These are phyloP conservation scores for Sander vitreus DNA, from an alignment of 2,113 vertebrate species.

Conservation along the genomic window DNA sequence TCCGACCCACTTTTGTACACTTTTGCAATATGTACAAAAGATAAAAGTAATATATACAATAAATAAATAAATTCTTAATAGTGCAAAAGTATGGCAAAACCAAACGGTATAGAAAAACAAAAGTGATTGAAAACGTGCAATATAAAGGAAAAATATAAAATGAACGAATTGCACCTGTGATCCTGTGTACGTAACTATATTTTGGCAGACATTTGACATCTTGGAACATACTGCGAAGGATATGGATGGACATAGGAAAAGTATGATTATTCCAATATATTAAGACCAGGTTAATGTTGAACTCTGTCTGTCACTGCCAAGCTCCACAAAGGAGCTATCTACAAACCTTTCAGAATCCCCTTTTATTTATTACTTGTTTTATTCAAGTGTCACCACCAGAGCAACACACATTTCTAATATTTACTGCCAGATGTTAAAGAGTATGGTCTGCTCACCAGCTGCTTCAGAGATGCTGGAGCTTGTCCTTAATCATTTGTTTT, in stretches of 20 bases:
- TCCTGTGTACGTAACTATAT: neutral
- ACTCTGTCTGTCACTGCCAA: neutral
- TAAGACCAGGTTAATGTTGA: neutral
- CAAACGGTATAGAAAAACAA: no score
- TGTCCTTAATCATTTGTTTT: neutral
- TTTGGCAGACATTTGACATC: neutral
- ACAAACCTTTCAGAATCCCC: neutral
- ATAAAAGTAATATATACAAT: no score
- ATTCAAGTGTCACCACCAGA: neutral
- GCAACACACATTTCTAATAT: neutral
- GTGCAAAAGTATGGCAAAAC: no score
- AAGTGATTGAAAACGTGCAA: no score
- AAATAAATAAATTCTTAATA: no score
- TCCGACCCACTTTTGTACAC: no score
- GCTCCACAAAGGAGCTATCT: neutral
- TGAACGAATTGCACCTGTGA: no score
- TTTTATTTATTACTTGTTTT: no score
- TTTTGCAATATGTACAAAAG: no score
- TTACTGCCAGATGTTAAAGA: neutral
- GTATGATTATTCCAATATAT: no score
- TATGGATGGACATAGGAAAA: neutral
- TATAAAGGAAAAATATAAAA: no score
- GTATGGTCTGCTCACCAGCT: neutral
- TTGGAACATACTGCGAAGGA: neutral
- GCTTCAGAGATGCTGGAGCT: slow-evolving; percentile 5